Conservation (phyloP, 2,888 invertebrate species). For the Beris morrisii region DNA sequence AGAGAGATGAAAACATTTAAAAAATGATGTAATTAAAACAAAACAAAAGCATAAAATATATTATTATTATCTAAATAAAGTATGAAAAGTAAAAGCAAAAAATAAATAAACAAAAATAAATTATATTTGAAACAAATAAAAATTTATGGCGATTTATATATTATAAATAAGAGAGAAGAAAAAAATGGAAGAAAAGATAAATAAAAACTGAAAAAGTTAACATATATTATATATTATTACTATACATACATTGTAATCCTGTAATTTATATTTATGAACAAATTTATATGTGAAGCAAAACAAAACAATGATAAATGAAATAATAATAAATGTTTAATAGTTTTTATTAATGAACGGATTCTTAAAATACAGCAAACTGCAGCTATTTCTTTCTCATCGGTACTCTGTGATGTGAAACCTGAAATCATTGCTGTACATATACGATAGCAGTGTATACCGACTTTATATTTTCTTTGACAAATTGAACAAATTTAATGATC, state of each 20-base stretch:
- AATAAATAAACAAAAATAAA: constrained; percentile 4
- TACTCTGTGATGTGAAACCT: no score
- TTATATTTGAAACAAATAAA: constrained; percentile 9
- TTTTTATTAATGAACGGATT: constrained; percentile 23
- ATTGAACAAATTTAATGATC: no score
- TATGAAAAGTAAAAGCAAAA: constrained; percentile 8
- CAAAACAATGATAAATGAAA: constrained; percentile 28
- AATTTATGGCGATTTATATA: background rate
- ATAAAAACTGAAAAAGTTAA: constrained; percentile 44
- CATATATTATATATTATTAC: constrained; percentile 38
- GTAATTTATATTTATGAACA: constrained; percentile 44
- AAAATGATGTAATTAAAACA: constrained; percentile 32
- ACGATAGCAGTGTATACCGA: no score
- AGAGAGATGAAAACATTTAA: constrained; percentile 41
- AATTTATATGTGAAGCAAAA: constrained; percentile 41
- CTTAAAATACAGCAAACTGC: no score
- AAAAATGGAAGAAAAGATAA: background rate
- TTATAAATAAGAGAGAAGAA: constrained; percentile 5
- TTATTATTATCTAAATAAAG: constrained; percentile 33
- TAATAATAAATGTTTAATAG: constrained; percentile 32
- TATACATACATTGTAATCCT: constrained; percentile 43
- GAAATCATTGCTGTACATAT: no score
- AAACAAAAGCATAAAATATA: constrained; percentile 31
- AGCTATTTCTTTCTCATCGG: no score
- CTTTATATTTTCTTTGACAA: no score